phyloP scores from a whole-genome alignment of 1,140 invertebrate genomes.

The Drosophila azteca region DNA sequence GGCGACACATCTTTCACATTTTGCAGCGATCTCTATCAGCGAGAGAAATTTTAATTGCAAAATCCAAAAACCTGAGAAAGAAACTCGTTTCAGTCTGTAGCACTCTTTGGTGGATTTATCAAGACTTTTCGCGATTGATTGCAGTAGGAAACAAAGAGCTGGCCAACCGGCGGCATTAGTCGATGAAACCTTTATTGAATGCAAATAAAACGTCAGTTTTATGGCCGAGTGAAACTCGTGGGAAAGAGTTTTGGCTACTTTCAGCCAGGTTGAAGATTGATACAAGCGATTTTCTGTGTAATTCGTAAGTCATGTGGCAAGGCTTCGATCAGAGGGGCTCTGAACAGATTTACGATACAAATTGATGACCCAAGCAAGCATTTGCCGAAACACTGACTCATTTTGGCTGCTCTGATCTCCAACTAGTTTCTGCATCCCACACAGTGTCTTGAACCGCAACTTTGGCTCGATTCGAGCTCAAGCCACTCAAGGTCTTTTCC shows the following conservation, averaged over 20 bases:
- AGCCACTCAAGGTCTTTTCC: constrained; percentile 71
- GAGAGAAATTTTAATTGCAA: constrained; percentile 20
- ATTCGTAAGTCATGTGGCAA: constrained; percentile 42
- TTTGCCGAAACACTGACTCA: constrained; percentile 7
- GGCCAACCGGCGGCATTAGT: constrained; percentile 24
- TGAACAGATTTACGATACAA: constrained; percentile 34
- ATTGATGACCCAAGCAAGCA: constrained; percentile 9
- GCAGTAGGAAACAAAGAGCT: constrained; percentile 23
- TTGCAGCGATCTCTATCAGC: background rate
- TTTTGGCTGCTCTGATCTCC: constrained; percentile 22
- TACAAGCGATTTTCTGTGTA: constrained; percentile 20
- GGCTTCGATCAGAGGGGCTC: constrained; percentile 17
- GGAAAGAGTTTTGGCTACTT: constrained; percentile 38
- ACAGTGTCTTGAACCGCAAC: constrained; percentile 67
- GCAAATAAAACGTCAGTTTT: constrained; percentile 38
- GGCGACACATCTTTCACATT: constrained; percentile 22
- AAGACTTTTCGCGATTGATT: constrained; percentile 24
- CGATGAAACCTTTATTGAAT: constrained; percentile 43
- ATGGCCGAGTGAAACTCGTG: constrained; percentile 42
- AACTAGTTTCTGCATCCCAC: constrained; percentile 60
- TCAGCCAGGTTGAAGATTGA: constrained; percentile 26
- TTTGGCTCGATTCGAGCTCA: constrained; percentile 5
- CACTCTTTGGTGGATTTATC: background rate
- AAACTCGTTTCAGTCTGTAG: constrained; percentile 38
- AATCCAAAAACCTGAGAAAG: constrained; percentile 55